Conservation (phyloP, 2,888 invertebrate species). For the Eumacrocentrus americanus region DNA sequence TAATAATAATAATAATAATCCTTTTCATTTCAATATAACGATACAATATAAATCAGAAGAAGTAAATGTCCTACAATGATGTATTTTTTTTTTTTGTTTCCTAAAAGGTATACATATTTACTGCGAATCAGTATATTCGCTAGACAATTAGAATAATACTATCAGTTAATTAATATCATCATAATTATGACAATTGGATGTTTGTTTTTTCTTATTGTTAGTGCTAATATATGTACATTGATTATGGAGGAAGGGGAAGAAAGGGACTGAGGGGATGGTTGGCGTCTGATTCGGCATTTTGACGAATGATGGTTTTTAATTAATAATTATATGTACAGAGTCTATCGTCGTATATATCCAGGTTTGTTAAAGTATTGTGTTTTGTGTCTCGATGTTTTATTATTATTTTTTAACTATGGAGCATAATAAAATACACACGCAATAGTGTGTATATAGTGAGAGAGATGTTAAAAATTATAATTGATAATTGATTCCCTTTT, state of each 20-base stretch:
- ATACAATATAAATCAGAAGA: slow-evolving; percentile 40
- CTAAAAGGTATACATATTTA: slow-evolving; percentile 36
- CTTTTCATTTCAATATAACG: slow-evolving; percentile 28
- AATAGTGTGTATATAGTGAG: not conserved
- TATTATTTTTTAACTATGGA: not conserved
- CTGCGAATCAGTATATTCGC: slow-evolving; percentile 38
- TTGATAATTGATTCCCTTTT: slow-evolving; percentile 6
- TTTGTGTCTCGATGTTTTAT: not conserved
- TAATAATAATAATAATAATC: not conserved
- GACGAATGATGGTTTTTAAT: slow-evolving; percentile 1
- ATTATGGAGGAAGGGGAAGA: slow-evolving; percentile 29
- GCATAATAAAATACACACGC: not conserved
- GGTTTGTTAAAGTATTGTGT: not conserved
- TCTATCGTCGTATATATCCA: not conserved
- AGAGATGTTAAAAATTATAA: not conserved
- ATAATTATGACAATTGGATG: slow-evolving; percentile 32
- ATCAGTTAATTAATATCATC: slow-evolving; percentile 43
- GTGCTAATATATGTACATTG: slow-evolving; percentile 30
- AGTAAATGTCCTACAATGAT: slow-evolving; percentile 3
- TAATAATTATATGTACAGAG: slow-evolving; percentile 2
- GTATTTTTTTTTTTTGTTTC: slow-evolving; percentile 33
- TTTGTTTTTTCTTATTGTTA: slow-evolving; percentile 13
- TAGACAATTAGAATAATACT: slow-evolving; percentile 53
- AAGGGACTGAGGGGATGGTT: slow-evolving; percentile 18
- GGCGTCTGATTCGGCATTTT: slow-evolving; percentile 23